phyloP scores from a whole-genome alignment of 64 coral and sea anemone species.

The Actinia tenebrosa region DNA sequence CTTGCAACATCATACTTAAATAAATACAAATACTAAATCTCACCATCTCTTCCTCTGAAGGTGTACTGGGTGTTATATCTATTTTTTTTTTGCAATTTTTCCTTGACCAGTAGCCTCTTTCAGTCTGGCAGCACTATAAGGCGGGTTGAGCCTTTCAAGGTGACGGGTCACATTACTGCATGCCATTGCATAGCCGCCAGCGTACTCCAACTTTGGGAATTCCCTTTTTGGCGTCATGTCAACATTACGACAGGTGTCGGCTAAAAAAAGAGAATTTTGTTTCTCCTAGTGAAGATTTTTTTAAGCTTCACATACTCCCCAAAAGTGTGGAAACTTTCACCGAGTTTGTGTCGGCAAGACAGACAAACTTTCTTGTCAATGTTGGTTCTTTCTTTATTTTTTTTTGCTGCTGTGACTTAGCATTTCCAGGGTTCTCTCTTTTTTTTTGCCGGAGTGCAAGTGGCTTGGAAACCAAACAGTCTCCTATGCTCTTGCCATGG shows the following conservation, averaged over 20 bases:
- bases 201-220: slow-evolving; percentile 24
- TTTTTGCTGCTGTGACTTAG: not conserved
- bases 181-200: slow-evolving; percentile 21
- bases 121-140: slow-evolving; percentile 27
- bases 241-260: slow-evolving; percentile 32
- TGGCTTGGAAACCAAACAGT: slow-evolving; percentile 21
- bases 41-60: slow-evolving; percentile 8
- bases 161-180: slow-evolving; percentile 25
- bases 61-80: slow-evolving; percentile 15
- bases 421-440: not conserved
- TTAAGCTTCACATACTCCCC: not conserved
- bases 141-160: slow-evolving; percentile 20
- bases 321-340: slow-evolving; percentile 19
- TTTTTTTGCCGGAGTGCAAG: not conserved
- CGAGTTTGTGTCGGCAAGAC: slow-evolving; percentile 19
- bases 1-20: not conserved
- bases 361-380: slow-evolving; percentile 36
- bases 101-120: slow-evolving; percentile 33
- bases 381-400: slow-evolving; percentile 29
- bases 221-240: slow-evolving; percentile 11
- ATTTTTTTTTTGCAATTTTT: slow-evolving; percentile 35
- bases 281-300: not conserved
- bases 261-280: not conserved
- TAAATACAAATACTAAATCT: not conserved
- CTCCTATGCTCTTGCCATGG: slow-evolving; percentile 30